Percentiles rank a stretch among this genome's conserved stretches.
These are phyloP conservation scores for Avahi laniger DNA, from an alignment of 2,797 vertebrate species.

Conservation along the genomic window DNA sequence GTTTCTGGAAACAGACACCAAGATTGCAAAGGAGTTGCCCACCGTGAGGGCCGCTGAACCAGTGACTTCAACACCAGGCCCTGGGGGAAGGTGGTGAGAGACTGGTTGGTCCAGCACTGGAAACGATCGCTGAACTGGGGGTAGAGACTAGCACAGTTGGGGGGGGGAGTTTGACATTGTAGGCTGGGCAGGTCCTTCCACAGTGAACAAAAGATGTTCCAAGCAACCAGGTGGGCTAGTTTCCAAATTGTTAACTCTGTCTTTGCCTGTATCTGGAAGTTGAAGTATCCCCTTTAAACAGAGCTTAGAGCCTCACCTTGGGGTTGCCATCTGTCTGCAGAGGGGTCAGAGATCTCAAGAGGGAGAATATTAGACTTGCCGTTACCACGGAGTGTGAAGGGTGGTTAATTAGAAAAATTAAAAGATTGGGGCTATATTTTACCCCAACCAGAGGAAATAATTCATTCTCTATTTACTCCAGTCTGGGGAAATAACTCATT, in stretches of 20 bases:
- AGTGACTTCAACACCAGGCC: not conserved
- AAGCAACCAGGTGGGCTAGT: not conserved
- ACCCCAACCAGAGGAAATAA: not conserved
- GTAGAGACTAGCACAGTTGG: accelerated
- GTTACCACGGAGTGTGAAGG: not conserved
- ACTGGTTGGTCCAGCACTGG: too few species aligned
- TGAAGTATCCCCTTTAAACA: not conserved
- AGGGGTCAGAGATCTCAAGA: not conserved
- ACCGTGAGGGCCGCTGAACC: not conserved
- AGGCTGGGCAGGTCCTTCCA: not conserved
- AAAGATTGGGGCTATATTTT: not conserved
- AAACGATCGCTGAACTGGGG: not conserved
- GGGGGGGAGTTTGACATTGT: too few species aligned
- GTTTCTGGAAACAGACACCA: not conserved
- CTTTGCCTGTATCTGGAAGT: not conserved
- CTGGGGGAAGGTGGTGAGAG: not conserved
- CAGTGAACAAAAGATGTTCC: not conserved
- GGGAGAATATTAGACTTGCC: not conserved
- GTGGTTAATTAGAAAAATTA: not conserved
- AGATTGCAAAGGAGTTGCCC: not conserved
- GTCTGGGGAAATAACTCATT: not conserved
- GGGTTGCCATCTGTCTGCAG: not conserved
- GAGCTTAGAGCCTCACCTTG: not conserved
- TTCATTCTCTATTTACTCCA: not conserved
- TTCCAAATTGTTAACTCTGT: not conserved